Conservation (phyloP, 2,797 vertebrate species). For the Florisuga fusca region DNA sequence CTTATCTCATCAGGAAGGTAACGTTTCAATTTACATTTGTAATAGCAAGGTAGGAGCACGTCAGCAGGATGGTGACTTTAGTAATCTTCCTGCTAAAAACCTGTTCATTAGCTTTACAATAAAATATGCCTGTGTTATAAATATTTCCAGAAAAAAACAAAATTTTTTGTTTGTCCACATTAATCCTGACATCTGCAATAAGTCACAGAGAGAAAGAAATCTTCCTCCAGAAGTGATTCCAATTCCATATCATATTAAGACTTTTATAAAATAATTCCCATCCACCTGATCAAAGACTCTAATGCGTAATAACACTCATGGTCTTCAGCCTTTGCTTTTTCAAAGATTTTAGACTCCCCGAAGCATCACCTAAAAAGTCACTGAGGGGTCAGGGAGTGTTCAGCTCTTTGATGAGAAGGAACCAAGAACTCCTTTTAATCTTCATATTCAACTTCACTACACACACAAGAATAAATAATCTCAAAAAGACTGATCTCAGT, state of each 20-base stretch:
- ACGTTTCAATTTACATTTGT: not conserved
- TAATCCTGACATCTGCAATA: not conserved
- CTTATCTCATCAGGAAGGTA: not conserved
- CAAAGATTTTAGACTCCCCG: not conserved
- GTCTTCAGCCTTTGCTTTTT: not conserved
- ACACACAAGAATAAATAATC: not conserved
- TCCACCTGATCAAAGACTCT: not conserved
- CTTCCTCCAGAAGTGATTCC: not conserved
- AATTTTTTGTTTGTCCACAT: not conserved
- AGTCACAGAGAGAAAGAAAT: not conserved
- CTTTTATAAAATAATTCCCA: not conserved
- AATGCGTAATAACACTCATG: not conserved
- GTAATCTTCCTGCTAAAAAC: constrained; percentile 16
- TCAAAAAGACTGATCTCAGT: not conserved
- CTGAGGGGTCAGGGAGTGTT: not conserved
- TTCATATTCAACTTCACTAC: not conserved
- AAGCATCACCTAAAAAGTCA: not conserved
- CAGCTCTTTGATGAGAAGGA: constrained; percentile 3
- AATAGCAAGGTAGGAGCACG: not conserved
- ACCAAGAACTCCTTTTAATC: not conserved
- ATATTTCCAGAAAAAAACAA: constrained; percentile 20
- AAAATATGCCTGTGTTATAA: not conserved
- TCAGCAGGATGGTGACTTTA: not conserved
- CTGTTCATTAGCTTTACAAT: not conserved
- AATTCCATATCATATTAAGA: not conserved